These are phyloP conservation scores for Lepilemur ruficaudatus DNA, from an alignment of 2,797 vertebrate species.

Conservation along the genomic window DNA sequence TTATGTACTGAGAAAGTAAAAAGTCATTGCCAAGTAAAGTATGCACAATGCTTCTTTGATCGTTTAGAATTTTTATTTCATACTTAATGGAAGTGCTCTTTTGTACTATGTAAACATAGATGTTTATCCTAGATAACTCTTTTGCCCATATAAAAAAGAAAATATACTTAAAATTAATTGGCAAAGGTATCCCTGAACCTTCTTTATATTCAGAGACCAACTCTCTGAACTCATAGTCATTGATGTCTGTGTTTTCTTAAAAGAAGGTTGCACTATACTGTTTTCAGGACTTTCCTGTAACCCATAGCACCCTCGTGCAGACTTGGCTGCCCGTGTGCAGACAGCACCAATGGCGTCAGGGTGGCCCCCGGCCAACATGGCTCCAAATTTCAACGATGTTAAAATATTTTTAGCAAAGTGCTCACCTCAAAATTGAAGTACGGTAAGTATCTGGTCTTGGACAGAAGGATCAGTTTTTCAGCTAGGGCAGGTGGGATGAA, in stretches of 20 bases:
- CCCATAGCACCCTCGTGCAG: neutral
- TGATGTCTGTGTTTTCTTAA: neutral
- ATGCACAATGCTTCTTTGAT: neutral
- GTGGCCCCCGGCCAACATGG: neutral
- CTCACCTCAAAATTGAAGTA: neutral
- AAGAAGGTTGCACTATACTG: neutral
- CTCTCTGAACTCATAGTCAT: neutral
- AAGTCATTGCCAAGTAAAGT: neutral
- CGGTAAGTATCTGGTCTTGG: neutral
- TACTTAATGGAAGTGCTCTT: neutral
- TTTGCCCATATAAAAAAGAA: neutral
- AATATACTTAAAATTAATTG: neutral
- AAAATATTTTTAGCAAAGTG: neutral
- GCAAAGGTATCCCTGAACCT: neutral
- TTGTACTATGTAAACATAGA: neutral
- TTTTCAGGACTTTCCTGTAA: neutral
- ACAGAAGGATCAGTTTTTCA: neutral
- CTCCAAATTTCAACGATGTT: neutral
- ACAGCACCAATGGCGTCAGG: neutral
- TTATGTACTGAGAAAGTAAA: slow-evolving; percentile 15
- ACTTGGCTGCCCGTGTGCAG: neutral
- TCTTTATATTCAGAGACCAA: neutral
- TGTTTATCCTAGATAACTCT: neutral
- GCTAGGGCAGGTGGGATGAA: too few species aligned
- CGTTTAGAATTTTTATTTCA: slow-evolving; percentile 35